Percentiles rank a stretch among this genome's conserved stretches.
Conservation (phyloP, 2,888 invertebrate species). For the Aporophyla lueneburgensis region DNA sequence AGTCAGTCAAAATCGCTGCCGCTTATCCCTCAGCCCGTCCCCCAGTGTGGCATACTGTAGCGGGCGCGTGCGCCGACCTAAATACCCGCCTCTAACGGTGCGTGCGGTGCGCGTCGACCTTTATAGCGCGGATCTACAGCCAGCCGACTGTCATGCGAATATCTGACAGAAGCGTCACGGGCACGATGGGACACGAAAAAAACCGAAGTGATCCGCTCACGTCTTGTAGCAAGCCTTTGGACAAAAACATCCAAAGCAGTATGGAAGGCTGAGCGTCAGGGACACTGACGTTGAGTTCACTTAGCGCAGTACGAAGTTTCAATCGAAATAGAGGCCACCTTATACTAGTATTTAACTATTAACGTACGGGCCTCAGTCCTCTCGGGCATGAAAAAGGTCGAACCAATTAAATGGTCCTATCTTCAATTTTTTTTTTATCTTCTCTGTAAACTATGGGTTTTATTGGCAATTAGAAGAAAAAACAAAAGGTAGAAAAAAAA, state of each 20-base stretch:
- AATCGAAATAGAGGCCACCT: neutral
- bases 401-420: neutral
- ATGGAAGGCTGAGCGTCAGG: neutral
- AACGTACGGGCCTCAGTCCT: neutral
- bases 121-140: constrained; percentile 73
- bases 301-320: neutral
- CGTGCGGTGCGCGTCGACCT: constrained; percentile 78
- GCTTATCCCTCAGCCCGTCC: constrained; percentile 47
- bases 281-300: neutral
- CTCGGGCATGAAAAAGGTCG: neutral
- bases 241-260: neutral
- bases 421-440: neutral
- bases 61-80: constrained; percentile 85
- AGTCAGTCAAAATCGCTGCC: constrained; percentile 46
- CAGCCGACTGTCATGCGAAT: constrained; percentile 58
- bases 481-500: too few species aligned
- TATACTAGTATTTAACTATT: neutral
- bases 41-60: constrained; percentile 80
- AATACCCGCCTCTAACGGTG: constrained; percentile 86
- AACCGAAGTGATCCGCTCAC: neutral
- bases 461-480: too few species aligned
- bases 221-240: neutral
- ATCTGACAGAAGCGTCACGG: constrained; percentile 57
- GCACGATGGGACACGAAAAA: constrained; percentile 25
- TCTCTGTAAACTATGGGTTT: neutral